Percentiles rank a stretch among this genome's conserved stretches.
Conservation (phyloP, 2,113 vertebrate genomes). For the Glareola pratincola region DNA sequence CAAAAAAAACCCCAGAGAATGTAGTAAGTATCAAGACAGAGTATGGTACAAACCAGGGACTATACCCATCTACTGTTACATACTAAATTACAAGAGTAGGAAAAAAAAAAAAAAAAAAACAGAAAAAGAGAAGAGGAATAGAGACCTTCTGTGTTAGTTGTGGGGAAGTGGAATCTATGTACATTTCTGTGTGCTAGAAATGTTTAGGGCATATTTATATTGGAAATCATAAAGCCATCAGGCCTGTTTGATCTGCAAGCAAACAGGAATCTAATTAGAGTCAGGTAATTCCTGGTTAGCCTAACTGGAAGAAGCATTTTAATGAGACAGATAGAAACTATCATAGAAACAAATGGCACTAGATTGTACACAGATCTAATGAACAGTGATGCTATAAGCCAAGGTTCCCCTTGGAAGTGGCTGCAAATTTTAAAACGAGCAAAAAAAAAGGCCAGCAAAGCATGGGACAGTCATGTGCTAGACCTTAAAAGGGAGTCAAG, state of each 20-base stretch:
- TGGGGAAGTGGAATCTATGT: neutral
- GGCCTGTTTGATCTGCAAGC: neutral
- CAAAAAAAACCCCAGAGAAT: neutral
- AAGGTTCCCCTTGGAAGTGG: neutral
- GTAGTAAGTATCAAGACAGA: neutral
- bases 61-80: neutral
- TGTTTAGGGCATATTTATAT: neutral
- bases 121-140: neutral
- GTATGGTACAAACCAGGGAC: neutral
- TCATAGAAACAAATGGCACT: neutral
- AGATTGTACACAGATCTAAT: neutral
- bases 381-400: neutral
- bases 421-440: neutral
- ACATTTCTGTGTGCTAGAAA: neutral
- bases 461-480: rapidly evolving
- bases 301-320: neutral
- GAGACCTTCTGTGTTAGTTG: neutral
- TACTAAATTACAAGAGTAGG: neutral
- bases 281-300: neutral
- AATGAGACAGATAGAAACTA: neutral
- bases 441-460: neutral
- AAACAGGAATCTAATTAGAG: neutral
- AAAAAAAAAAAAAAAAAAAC: neutral
- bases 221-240: neutral
- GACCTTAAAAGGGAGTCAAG: neutral